Evolutionary conservation across 2,113 vertebrate species (phyloP), one percentile per base, ranked within the genome.

Genomic region (Meleagris gallopavo): DNA sequence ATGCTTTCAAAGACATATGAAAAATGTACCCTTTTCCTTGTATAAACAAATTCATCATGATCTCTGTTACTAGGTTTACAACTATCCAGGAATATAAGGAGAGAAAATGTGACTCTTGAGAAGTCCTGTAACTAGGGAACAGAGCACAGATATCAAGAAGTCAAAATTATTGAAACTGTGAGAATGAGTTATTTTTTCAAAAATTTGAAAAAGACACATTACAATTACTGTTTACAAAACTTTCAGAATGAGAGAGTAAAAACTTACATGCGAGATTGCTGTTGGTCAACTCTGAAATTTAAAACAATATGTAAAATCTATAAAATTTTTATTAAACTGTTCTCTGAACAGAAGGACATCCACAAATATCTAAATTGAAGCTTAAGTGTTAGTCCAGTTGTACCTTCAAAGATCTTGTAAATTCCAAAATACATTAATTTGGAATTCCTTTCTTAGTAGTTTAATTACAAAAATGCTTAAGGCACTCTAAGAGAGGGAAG

Each of bases 141-240:
- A 81, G 30, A 75, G 22, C 11, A 74, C 14, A 65, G 19, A 69
- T 72, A 76, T 69, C 36, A 72, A 79, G 43, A 13, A 74, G 5
- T 13, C 30, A 45, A 74, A 66, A 1, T 30, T 81, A 55, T 4
- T 43, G 1, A 2, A 87, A 64, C 6, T 25, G 27, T 36, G 12
- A 83, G 25, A 79, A 3, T 0, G 0, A 62, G 30, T 38, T 82
- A 17, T 54, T 66, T 52, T 52, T 52, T 9, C 50, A 27, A 52
- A 52, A 52, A 52, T 27, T 29, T 27, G 22, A 45, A 66, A 40
- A 80, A 2, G 54, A 62, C 5, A 61, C 1, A 24, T 62, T 46
- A 71, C 3, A 83, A 78, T 67, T 64, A 64, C n/a, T 38, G 1
- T 22, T 77, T 4, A 73, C 19, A 60, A 1, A 34, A 30, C 48